phyloP scores from a whole-genome alignment of 2,888 invertebrate genomes.

The Drosophila neonasuta region DNA sequence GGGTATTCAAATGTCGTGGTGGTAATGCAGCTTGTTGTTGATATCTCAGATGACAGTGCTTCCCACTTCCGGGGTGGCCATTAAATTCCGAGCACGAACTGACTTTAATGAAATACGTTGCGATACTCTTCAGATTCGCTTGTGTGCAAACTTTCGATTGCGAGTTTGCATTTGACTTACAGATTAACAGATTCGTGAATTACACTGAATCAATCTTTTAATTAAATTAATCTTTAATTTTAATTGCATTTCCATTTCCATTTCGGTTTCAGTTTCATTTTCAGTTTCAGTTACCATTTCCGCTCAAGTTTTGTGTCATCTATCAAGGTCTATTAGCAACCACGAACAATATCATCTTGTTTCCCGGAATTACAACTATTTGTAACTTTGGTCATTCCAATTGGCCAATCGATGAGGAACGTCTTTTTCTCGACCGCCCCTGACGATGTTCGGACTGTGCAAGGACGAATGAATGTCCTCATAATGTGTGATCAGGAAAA shows the following conservation, averaged over 20 bases:
- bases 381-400: slow-evolving; percentile 2
- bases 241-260: background rate
- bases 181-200: background rate
- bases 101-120: slow-evolving; percentile 28
- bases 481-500: slow-evolving; percentile 57
- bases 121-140: background rate
- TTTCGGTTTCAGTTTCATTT: background rate
- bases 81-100: slow-evolving; percentile 34
- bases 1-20: background rate
- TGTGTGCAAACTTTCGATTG: background rate
- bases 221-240: slow-evolving; percentile 16
- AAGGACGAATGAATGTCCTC: slow-evolving; percentile 43
- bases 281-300: background rate
- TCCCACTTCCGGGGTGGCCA: slow-evolving; percentile 10
- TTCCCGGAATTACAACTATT: slow-evolving; percentile 12
- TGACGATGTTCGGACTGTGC: background rate
- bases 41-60: slow-evolving; percentile 14
- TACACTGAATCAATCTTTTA: slow-evolving; percentile 3
- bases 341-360: slow-evolving; percentile 13
- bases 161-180: background rate
- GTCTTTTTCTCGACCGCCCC: slow-evolving; percentile 12
- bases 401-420: slow-evolving; percentile 30
- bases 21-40: background rate
- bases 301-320: background rate
- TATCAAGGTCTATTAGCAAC: background rate